A percentile compares a stretch with the other conserved stretches of the same genome.
These are phyloP conservation scores for Epizoanthus fatuus DNA, from an alignment of 92 coral and sea anemone genomes.

Conservation along the genomic window DNA sequence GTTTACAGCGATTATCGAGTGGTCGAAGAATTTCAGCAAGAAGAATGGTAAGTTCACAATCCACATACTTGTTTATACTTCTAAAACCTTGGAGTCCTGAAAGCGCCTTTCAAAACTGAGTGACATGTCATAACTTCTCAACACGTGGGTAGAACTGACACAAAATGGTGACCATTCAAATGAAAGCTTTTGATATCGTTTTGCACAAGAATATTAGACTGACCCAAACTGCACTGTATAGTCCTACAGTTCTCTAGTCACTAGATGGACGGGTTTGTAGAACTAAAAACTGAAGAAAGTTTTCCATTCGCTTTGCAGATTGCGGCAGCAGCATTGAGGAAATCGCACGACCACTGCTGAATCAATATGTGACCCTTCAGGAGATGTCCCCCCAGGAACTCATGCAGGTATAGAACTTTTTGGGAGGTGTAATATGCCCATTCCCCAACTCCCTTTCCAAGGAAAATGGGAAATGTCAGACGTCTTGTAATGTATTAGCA, in stretches of 20 bases:
- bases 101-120: not conserved
- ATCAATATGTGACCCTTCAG: not conserved
- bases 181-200: no score
- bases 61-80: not conserved
- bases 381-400: not conserved
- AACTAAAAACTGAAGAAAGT: not conserved
- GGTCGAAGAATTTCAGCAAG: slow-evolving; percentile 32
- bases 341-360: slow-evolving; percentile 20
- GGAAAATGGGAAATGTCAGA: not conserved
- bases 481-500: not conserved
- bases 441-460: no score
- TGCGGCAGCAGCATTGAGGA: not conserved
- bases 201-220: no score
- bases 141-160: not conserved
- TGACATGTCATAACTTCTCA: not conserved
- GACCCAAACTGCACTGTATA: not conserved
- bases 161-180: no score
- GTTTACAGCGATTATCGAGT: slow-evolving; percentile 27
- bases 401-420: not conserved
- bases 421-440: no score
- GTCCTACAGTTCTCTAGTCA: not conserved
- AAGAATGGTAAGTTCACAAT: slow-evolving; percentile 18
- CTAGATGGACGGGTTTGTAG: not conserved
- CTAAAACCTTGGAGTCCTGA: not conserved
- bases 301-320: slow-evolving; percentile 15